Conservation (phyloP, 2,888 invertebrate species). For the Leptogaster cylindrica region DNA sequence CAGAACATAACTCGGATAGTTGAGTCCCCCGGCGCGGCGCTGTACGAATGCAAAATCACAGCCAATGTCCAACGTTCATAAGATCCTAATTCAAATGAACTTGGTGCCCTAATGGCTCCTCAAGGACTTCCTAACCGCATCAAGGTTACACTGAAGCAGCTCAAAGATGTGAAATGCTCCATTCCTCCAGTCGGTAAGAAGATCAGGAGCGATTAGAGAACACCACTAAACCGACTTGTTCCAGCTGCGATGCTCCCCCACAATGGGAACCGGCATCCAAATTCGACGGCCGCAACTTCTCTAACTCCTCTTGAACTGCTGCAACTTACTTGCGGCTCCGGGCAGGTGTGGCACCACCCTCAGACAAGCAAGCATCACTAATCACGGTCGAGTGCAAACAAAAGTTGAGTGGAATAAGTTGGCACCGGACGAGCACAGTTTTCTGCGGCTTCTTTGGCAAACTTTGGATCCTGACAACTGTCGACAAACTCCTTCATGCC, state of each 20-base stretch:
- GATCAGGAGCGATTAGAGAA: too few species aligned
- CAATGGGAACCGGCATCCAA: too few species aligned
- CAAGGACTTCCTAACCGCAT: slow-evolving; percentile 1
- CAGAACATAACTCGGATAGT: neutral
- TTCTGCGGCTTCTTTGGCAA: too few species aligned
- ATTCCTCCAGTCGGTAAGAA: too few species aligned
- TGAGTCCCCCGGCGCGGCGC: neutral
- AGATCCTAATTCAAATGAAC: slow-evolving; percentile 7
- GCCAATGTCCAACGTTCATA: neutral
- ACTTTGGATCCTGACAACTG: too few species aligned
- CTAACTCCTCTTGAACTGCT: neutral
- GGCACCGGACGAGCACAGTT: too few species aligned
- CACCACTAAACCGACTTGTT: too few species aligned
- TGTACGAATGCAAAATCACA: neutral
- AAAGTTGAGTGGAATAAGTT: neutral
- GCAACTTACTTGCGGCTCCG: neutral
- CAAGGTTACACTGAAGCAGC: neutral
- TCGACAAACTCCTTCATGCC: too few species aligned
- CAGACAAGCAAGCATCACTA: neutral
- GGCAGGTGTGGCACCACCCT: neutral
- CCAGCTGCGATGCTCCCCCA: too few species aligned
- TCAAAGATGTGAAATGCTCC: neutral
- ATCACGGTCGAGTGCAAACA: neutral
- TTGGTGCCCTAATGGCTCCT: neutral
- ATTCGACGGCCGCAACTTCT: too few species aligned